A percentile compares a stretch with the other conserved stretches of the same genome.
phyloP scores from a whole-genome alignment of 2,797 vertebrate species.

The Nannoperca obscura region DNA sequence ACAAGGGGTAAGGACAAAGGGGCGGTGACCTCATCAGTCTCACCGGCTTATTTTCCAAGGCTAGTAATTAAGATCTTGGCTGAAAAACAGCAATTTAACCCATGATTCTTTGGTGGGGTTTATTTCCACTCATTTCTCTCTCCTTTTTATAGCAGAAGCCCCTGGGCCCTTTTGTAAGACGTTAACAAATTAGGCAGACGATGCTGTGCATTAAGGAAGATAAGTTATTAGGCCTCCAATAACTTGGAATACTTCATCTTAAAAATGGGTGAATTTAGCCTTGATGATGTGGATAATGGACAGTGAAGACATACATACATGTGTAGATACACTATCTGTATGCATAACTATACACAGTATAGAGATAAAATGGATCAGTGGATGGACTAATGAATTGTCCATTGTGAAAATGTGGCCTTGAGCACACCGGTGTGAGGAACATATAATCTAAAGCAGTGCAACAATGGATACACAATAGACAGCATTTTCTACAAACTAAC shows the following conservation, averaged over 20 bases:
- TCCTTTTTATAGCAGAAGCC: slow-evolving; percentile 66
- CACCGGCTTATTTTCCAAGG: slow-evolving; percentile 63
- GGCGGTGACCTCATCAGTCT: slow-evolving; percentile 68
- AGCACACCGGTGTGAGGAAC: background rate
- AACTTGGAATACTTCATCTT: slow-evolving; percentile 54
- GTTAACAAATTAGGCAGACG: slow-evolving; percentile 73
- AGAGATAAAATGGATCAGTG: background rate
- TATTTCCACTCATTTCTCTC: slow-evolving; percentile 48
- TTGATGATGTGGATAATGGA: slow-evolving; percentile 28
- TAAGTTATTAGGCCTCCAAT: slow-evolving; percentile 56
- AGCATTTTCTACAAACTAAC: background rate
- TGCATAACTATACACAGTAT: background rate
- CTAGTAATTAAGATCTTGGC: slow-evolving; percentile 77
- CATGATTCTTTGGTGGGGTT: slow-evolving; percentile 47
- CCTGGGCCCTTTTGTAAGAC: slow-evolving; percentile 61
- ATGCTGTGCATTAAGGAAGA: slow-evolving; percentile 57
- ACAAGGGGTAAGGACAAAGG: slow-evolving; percentile 69
- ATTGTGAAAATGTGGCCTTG: background rate
- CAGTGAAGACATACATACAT: slow-evolving; percentile 2
- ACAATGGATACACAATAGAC: background rate
- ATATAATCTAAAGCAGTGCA: background rate
- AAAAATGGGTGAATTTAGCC: slow-evolving; percentile 52
- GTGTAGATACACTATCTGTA: background rate
- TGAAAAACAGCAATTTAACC: slow-evolving; percentile 65
- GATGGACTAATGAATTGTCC: background rate